phyloP scores from a whole-genome alignment of 2,797 vertebrate genomes.

The Thamnophis elegans region DNA sequence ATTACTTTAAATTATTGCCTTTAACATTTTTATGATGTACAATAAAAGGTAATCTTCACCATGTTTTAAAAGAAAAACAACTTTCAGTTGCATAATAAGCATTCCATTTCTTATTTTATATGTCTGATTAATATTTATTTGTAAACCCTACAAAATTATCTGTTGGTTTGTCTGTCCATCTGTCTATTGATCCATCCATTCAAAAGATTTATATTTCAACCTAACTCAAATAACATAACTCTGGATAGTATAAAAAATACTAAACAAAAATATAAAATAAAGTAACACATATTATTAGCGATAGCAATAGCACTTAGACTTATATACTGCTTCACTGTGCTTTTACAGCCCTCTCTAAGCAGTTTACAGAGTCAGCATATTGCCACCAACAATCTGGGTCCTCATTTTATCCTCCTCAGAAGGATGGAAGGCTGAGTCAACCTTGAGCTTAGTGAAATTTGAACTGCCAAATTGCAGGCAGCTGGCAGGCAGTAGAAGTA shows the following conservation, averaged over 20 bases:
- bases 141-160: slow-evolving; percentile 17
- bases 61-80: background rate
- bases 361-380: too few relatives aligned
- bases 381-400: too few relatives aligned
- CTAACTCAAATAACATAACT: background rate
- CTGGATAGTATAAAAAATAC: background rate
- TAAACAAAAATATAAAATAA: background rate
- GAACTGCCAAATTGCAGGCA: too few relatives aligned
- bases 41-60: background rate
- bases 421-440: too few relatives aligned
- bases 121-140: slow-evolving; percentile 44
- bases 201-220: background rate
- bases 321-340: too few relatives aligned
- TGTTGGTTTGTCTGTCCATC: background rate
- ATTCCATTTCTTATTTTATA: slow-evolving; percentile 40
- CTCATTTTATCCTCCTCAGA: too few relatives aligned
- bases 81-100: slow-evolving; percentile 41
- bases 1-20: background rate
- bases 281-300: background rate
- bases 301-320: too few relatives aligned
- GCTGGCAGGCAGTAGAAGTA: too few relatives aligned
- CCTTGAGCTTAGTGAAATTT: too few relatives aligned
- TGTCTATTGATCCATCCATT: background rate
- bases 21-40: background rate
- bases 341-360: too few relatives aligned